These are phyloP conservation scores for Melinopterus prodromus DNA, from an alignment of 2,888 invertebrate genomes.

Conservation along the genomic window DNA sequence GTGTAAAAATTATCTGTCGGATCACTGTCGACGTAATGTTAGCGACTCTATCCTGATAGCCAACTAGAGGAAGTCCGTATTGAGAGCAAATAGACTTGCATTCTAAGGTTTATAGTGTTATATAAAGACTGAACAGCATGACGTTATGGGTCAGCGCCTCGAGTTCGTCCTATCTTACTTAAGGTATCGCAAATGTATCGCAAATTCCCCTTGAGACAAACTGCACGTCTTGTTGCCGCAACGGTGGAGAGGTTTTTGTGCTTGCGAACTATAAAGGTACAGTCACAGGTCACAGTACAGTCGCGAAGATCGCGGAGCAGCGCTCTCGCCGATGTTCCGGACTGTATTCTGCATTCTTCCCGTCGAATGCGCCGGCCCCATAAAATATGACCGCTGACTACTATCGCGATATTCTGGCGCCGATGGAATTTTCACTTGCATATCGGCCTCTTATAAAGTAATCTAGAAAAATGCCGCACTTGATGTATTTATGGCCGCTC, in stretches of 20 bases:
- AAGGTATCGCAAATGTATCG: background rate
- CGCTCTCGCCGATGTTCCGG: constrained; percentile 35
- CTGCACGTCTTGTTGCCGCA: background rate
- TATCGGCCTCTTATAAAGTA: constrained; percentile 37
- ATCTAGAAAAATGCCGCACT: background rate
- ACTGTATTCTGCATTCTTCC: constrained; percentile 54
- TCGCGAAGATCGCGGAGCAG: constrained; percentile 25
- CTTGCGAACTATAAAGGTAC: constrained; percentile 45
- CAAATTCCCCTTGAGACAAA: background rate
- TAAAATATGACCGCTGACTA: constrained; percentile 49
- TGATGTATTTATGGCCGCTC: background rate
- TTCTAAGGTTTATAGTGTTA: too few species aligned
- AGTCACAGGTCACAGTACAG: constrained; percentile 34
- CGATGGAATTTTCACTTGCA: constrained; percentile 53
- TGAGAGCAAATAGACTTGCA: too few species aligned
- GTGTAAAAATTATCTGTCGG: too few species aligned
- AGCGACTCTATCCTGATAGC: too few species aligned
- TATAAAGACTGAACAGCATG: too few species aligned
- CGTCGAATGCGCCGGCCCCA: constrained; percentile 51
- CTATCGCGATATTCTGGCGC: constrained; percentile 52
- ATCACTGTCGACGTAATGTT: too few species aligned
- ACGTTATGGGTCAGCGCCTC: background rate
- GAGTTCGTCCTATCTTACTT: background rate
- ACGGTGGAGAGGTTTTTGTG: constrained; percentile 27
- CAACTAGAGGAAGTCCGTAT: too few species aligned